Evolutionary conservation across 2,888 invertebrate species (phyloP).

Genomic region (Cerastis leucographa): DNA sequence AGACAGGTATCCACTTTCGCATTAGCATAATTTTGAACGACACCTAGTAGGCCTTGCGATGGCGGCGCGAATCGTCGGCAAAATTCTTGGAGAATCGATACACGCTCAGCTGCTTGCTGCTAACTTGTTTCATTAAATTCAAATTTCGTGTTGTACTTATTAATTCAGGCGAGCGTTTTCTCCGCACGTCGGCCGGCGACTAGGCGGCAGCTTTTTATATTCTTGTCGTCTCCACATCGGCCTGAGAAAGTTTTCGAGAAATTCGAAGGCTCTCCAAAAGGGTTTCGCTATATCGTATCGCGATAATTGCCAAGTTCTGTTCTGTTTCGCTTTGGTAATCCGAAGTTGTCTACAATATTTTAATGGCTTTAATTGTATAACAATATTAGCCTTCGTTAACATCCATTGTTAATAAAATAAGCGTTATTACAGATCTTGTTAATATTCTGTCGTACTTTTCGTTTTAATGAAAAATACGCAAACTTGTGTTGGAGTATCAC

Average conservation of each 20-base stretch:
- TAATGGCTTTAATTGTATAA: conserved; percentile 67
- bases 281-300: conserved; percentile 67
- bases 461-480: conserved; percentile 28
- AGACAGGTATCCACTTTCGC: conserved; percentile 34
- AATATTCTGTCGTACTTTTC: conserved; percentile 17
- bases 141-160: conserved; percentile 91
- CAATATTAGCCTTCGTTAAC: conserved; percentile 65
- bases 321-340: conserved; percentile 63
- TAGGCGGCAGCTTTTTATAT: conserved; percentile 84
- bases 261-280: conserved; percentile 68
- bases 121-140: conserved; percentile 91
- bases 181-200: conserved; percentile 78
- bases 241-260: conserved; percentile 70
- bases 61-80: conserved; percentile 64
- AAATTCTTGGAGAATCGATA: conserved; percentile 86
- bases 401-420: conserved; percentile 60
- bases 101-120: conserved; percentile 86
- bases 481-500: conserved; percentile 45
- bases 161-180: conserved; percentile 88
- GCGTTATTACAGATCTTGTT: conserved; percentile 36
- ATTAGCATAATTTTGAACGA: conserved; percentile 61
- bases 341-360: conserved; percentile 59
- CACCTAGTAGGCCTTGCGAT: conserved; percentile 41
- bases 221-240: conserved; percentile 75
- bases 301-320: conserved; percentile 74